Evolutionary conservation across 2,888 invertebrate species (phyloP).

Genomic region (Luperina nickerlii): DNA sequence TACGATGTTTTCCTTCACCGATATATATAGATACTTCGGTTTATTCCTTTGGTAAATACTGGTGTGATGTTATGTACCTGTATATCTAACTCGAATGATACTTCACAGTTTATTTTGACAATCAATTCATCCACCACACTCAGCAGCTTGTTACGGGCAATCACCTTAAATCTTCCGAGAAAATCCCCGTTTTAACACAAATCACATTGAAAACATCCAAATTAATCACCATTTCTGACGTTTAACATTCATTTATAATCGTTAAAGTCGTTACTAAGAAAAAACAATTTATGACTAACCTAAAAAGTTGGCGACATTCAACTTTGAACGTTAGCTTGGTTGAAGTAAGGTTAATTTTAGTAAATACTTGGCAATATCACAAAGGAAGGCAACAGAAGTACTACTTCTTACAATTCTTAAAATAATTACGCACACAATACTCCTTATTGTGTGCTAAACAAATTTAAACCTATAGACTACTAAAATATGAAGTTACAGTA

Average conservation of each 20-base stretch:
- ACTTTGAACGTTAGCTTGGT: slow-evolving; percentile 10
- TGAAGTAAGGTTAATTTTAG: not conserved
- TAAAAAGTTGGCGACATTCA: not conserved
- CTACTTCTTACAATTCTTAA: not conserved
- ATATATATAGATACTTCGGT: not conserved
- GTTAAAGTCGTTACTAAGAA: slow-evolving; percentile 59
- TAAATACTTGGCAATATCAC: not conserved
- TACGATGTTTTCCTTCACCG: not conserved
- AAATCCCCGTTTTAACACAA: slow-evolving; percentile 44
- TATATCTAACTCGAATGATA: not conserved
- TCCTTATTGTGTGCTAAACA: not conserved
- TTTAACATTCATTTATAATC: slow-evolving; percentile 55
- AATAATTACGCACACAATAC: too few relatives aligned
- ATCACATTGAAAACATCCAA: slow-evolving; percentile 47
- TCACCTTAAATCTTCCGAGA: slow-evolving; percentile 45
- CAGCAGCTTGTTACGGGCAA: slow-evolving; percentile 13
- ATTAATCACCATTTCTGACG: slow-evolving; percentile 55
- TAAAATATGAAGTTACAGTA: not conserved
- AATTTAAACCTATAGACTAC: not conserved
- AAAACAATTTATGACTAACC: slow-evolving; percentile 51
- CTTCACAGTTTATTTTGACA: slow-evolving; percentile 5
- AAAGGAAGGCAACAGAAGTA: not conserved
- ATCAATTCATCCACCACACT: slow-evolving; percentile 3
- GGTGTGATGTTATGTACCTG: not conserved
- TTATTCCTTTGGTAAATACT: too few relatives aligned